Conservation (phyloP, 2,113 vertebrate species). For the Motacilla tschutschensis region DNA sequence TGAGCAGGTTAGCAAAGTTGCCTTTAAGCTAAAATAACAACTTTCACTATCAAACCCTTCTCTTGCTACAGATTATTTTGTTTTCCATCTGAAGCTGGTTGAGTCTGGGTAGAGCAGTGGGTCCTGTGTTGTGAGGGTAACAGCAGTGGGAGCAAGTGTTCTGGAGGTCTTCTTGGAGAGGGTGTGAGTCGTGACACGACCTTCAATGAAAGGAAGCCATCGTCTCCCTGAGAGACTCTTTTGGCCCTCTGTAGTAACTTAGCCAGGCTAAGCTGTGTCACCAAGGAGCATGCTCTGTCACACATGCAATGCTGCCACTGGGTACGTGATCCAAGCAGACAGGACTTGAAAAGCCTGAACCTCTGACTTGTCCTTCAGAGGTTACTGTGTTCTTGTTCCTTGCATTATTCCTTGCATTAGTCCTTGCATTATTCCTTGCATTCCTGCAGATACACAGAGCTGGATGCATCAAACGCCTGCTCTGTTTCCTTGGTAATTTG, state of each 20-base stretch:
- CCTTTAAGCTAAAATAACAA: not conserved
- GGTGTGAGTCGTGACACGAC: not conserved
- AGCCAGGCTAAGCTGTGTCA: not conserved
- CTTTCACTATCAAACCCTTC: not conserved
- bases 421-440: not conserved
- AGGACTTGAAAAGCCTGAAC: not conserved
- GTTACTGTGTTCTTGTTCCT: not conserved
- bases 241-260: not conserved
- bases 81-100: not conserved
- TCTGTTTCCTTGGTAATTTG: not conserved
- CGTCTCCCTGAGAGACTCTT: not conserved
- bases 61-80: not conserved
- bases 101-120: not conserved
- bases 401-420: not conserved
- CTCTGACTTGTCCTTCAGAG: not conserved
- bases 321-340: not conserved
- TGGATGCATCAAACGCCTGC: not conserved
- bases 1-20: not conserved
- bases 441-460: not conserved
- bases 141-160: not conserved
- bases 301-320: not conserved
- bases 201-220: not conserved
- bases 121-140: not conserved
- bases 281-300: fast-evolving
- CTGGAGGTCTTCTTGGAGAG: not conserved